Evolutionary conservation across 1,140 invertebrate species (phyloP).

Genomic region (Pygmarrhopalites habei): DNA sequence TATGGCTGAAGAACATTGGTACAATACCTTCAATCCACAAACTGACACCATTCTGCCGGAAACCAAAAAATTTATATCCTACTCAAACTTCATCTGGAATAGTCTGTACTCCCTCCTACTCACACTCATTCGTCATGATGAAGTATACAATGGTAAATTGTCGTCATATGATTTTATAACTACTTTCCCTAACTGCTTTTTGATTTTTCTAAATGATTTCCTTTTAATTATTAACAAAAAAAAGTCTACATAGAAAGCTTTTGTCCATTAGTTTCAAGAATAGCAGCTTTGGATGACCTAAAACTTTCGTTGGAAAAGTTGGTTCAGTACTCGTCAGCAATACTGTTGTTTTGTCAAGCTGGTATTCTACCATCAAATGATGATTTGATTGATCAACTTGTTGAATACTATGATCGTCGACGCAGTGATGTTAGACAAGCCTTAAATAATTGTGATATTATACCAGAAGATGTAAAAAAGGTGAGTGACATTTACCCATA

Average conservation of each 20-base stretch:
- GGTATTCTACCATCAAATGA: constrained; percentile 25
- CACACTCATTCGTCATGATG: constrained; percentile 20
- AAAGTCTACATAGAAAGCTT: no score
- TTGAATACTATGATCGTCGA: constrained; percentile 15
- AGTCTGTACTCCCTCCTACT: constrained; percentile 18
- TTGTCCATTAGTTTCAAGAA: neutral
- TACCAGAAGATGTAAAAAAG: constrained; percentile 23
- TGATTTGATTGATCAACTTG: constrained; percentile 1
- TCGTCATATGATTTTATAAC: neutral
- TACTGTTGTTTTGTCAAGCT: constrained; percentile 34
- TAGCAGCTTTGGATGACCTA: constrained; percentile 13
- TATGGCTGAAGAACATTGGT: constrained; percentile 31
- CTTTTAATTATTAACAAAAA: no score
- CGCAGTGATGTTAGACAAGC: constrained; percentile 15
- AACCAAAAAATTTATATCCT: constrained; percentile 29
- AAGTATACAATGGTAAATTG: constrained; percentile 30
- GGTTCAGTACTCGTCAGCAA: constrained; percentile 32
- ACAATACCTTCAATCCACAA: constrained; percentile 17
- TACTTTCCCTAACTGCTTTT: neutral
- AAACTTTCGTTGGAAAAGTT: constrained; percentile 29
- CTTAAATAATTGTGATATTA: constrained; percentile 17
- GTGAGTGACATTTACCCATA: no score
- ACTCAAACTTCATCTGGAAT: constrained; percentile 36
- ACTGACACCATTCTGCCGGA: constrained; percentile 24
- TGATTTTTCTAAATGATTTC: neutral